phyloP scores from a whole-genome alignment of 1,140 invertebrate species.

The Trialeurodes vaporariorum region DNA sequence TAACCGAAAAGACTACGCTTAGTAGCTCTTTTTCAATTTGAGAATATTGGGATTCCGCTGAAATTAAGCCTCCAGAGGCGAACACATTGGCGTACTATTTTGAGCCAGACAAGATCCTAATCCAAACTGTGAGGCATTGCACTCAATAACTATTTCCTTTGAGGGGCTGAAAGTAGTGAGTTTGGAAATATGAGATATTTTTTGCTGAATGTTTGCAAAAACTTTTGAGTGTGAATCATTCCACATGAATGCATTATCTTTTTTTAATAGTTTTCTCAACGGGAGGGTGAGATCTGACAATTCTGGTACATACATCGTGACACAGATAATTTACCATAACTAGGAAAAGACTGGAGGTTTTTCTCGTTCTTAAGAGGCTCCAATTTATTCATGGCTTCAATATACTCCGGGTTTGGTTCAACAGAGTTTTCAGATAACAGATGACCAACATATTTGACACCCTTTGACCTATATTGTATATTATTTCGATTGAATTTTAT shows the following conservation, averaged over 20 bases:
- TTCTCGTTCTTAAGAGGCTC: conserved; percentile 25
- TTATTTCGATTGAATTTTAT: conserved; percentile 32
- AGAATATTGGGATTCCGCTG: conserved; percentile 27
- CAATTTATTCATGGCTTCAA: conserved; percentile 21
- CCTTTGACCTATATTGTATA: conserved; percentile 21
- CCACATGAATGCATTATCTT: conserved; percentile 20
- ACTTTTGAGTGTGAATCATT: conserved; percentile 5
- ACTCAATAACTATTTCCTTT: conserved; percentile 23
- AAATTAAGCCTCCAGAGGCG: conserved; percentile 28
- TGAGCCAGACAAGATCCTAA: conserved; percentile 26
- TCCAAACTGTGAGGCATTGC: conserved; percentile 27
- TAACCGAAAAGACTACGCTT: conserved; percentile 23
- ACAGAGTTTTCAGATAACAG: conserved; percentile 27
- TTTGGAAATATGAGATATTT: neutral
- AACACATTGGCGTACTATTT: conserved; percentile 32
- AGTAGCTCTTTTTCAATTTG: conserved; percentile 32
- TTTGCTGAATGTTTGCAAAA: neutral
- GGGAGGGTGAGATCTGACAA: conserved; percentile 15
- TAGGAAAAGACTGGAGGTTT: conserved; percentile 30
- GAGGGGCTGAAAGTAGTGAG: neutral
- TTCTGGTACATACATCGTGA: conserved; percentile 25
- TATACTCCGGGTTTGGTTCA: conserved; percentile 25
- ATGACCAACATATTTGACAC: conserved; percentile 31
- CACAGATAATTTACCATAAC: conserved; percentile 31
- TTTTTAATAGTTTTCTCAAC: conserved; percentile 20